Percentiles rank a stretch among this genome's conserved stretches.
These are phyloP conservation scores for Diachasmimorpha longicaudata DNA, from an alignment of 1,140 invertebrate species.

Conservation along the genomic window DNA sequence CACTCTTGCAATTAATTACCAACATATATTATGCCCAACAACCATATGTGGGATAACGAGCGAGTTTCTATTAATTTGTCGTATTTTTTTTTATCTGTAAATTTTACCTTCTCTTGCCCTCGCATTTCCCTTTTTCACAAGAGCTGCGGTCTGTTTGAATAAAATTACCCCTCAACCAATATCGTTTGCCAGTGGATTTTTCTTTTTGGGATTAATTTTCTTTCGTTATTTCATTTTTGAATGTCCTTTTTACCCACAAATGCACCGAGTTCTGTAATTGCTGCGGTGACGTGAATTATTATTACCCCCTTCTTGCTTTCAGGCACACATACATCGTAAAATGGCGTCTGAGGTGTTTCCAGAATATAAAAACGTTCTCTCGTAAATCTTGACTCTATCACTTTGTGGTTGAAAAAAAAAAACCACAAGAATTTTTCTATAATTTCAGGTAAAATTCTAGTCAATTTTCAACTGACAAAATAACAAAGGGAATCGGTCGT, in stretches of 20 bases:
- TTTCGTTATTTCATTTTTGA: not conserved
- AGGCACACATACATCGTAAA: not conserved
- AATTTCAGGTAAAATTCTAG: not conserved
- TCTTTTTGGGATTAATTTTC: not conserved
- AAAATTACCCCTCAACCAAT: not conserved
- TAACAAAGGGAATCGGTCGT: too few relatives aligned
- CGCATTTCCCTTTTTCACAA: not conserved
- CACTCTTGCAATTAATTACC: slow-evolving; percentile 12
- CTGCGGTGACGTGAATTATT: slow-evolving; percentile 17
- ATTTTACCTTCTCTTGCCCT: slow-evolving; percentile 25
- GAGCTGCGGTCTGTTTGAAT: not conserved
- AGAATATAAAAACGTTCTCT: slow-evolving; percentile 11
- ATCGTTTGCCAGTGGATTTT: not conserved
- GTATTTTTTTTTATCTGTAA: not conserved
- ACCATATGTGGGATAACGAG: slow-evolving; percentile 14
- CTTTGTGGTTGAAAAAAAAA: slow-evolving; percentile 18
- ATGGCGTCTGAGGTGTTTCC: not conserved
- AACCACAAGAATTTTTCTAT: not conserved
- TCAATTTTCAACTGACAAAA: not conserved
- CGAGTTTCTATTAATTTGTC: slow-evolving; percentile 22
- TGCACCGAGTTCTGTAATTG: not conserved
- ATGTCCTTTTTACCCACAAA: not conserved
- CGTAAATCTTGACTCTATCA: slow-evolving; percentile 16
- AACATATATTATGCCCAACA: not conserved
- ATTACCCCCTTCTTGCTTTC: not conserved